These are phyloP conservation scores for Triplophysa bombifrons DNA, from an alignment of 2,797 vertebrate genomes.

Conservation along the genomic window DNA sequence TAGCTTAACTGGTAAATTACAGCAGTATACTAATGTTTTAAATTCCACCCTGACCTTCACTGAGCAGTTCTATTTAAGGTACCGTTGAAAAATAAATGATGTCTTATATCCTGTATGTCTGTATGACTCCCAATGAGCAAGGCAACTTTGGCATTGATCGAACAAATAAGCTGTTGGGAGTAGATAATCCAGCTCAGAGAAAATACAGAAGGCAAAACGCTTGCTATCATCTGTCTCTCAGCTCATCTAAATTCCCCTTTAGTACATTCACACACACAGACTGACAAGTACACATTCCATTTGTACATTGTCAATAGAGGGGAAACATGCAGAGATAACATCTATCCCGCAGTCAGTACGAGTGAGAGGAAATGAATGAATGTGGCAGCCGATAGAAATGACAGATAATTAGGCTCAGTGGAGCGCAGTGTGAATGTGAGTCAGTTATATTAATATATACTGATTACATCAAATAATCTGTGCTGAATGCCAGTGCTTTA, in stretches of 20 bases:
- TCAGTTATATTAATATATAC: slow-evolving; percentile 28
- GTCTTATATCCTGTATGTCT: background rate
- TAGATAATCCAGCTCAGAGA: background rate
- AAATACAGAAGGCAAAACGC: background rate
- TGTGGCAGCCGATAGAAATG: slow-evolving; percentile 21
- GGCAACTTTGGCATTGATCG: background rate
- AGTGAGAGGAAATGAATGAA: slow-evolving; percentile 38
- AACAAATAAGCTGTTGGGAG: background rate
- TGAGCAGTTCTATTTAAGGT: background rate
- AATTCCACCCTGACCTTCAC: background rate
- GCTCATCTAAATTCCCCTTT: slow-evolving; percentile 25
- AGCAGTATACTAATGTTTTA: background rate
- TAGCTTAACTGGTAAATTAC: background rate
- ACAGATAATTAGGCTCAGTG: slow-evolving; percentile 27
- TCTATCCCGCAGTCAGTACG: slow-evolving; percentile 33
- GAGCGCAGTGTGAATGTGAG: slow-evolving; percentile 28
- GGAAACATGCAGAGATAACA: slow-evolving; percentile 33
- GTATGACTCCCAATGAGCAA: background rate
- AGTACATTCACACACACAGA: background rate
- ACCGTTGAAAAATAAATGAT: background rate
- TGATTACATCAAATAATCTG: slow-evolving; percentile 20
- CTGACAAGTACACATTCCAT: slow-evolving; percentile 28
- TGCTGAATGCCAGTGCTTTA: slow-evolving; percentile 56
- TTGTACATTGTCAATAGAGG: slow-evolving; percentile 36
- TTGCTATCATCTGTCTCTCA: slow-evolving; percentile 10